Evolutionary conservation across 2,888 invertebrate species (phyloP), one percentile per base, ranked within the genome.

Genomic region (Ptychoptera albimana): DNA sequence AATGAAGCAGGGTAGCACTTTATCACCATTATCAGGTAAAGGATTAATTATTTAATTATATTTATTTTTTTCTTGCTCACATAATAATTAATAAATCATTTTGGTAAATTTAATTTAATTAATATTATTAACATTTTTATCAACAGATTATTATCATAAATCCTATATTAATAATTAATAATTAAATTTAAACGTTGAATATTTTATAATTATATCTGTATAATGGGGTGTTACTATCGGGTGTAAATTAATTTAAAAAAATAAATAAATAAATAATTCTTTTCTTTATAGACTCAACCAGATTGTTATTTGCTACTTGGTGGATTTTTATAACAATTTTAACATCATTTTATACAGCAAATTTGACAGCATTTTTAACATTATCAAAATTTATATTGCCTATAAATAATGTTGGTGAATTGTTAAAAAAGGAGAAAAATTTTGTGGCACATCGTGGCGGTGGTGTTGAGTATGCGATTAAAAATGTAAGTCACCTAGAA

Each of bases 261-360:
- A n/a, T n/a, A n/a, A n/a, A n/a, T n/a, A n/a, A n/a, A n/a, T n/a
- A n/a, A n/a, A 23, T 23, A 23, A 23, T 41, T 39, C 39, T 43
- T 49, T 52, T 52, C 47, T 51, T 66, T 71, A 10, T 60, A 88
- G 89, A 87, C 63, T 81, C 87, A 14, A 81, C 86, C 0, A 72
- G 89, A 43, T 68, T 89, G 34, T 68, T 88, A 8, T 88, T 89
- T 61, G 85, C 87, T 9, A 86, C 86, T 0, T 89, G 89, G 89
- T 89, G 89, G 89, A 74, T 91, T 48, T 89, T 87, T 60, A 85
- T 88, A 52, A 83, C 85, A 34, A 75, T 89, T 42, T 66, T 89
- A 39, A 87, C 88, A 1, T 83, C 88, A 10, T 89, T 88, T 63
- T 91, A 91, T 63, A 91, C 89, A 2, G 89, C 89, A 8, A 89